phyloP scores from a whole-genome alignment of 2,113 vertebrate genomes.

The Lepus europaeus region DNA sequence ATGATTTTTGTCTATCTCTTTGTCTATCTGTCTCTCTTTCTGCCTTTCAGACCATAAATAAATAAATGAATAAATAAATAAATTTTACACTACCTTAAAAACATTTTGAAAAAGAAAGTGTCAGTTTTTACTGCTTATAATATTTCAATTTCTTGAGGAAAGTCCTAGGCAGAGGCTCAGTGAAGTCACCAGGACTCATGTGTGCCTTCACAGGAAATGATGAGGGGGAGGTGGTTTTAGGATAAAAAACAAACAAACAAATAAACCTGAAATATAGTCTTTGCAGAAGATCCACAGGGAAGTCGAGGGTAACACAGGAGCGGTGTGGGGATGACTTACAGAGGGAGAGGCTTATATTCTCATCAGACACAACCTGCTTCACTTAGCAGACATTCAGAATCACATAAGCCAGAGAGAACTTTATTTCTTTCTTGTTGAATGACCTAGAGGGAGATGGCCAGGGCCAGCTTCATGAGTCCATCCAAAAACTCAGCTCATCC shows the following conservation, averaged over 20 bases:
- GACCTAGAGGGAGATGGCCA: background rate
- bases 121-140: background rate
- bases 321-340: background rate
- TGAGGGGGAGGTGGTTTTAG: background rate
- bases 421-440: background rate
- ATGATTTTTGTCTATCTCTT: too few species aligned
- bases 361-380: background rate
- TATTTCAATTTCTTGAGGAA: conserved; percentile 19
- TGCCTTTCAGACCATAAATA: too few species aligned
- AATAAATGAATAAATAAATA: too few species aligned
- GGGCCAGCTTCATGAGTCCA: background rate
- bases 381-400: background rate
- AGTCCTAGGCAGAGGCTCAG: background rate
- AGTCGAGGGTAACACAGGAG: background rate
- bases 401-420: background rate
- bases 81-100: too few species aligned
- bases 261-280: background rate
- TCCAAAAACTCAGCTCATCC: background rate
- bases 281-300: background rate
- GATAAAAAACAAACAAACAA: background rate
- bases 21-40: too few species aligned
- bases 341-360: background rate
- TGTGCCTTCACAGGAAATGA: background rate
- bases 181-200: background rate
- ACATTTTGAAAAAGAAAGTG: too few species aligned